A percentile compares a stretch with the other conserved stretches of the same genome.
Evolutionary conservation across 2,888 invertebrate genomes (phyloP).

Genomic region (Lasioglossum malachurum): DNA sequence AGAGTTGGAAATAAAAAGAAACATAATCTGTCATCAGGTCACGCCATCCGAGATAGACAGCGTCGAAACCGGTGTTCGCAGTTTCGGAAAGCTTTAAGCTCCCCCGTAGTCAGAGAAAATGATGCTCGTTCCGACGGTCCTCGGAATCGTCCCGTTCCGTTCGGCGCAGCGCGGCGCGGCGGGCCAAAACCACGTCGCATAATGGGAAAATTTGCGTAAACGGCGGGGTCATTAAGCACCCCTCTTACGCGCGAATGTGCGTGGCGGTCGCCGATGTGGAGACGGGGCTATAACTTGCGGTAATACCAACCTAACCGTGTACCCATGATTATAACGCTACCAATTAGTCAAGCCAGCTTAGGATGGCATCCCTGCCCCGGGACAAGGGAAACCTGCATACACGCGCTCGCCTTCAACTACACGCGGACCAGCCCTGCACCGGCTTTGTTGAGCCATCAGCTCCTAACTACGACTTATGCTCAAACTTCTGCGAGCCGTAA

Average conservation of each 20-base stretch:
- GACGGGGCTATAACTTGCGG: constrained; percentile 83
- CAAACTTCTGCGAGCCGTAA: constrained; percentile 1
- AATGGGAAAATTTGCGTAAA: constrained; percentile 85
- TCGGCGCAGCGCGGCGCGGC: constrained; percentile 75
- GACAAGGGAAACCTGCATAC: constrained; percentile 71
- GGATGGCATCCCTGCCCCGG: constrained; percentile 80
- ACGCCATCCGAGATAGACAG: background rate
- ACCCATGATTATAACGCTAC: constrained; percentile 85
- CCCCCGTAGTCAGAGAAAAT: constrained; percentile 61
- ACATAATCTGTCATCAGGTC: background rate
- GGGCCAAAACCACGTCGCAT: constrained; percentile 82
- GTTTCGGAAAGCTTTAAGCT: constrained; percentile 55
- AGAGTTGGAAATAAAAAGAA: background rate
- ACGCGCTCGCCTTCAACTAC: constrained; percentile 25
- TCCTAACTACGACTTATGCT: constrained; percentile 5
- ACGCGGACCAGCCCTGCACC: background rate
- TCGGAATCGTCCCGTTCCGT: constrained; percentile 76
- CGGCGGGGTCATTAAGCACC: constrained; percentile 84
- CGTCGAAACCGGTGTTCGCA: constrained; percentile 37
- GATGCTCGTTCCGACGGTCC: constrained; percentile 68
- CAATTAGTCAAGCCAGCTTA: constrained; percentile 85
- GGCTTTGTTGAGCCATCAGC: constrained; percentile 44
- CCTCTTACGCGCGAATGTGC: constrained; percentile 74
- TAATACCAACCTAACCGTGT: constrained; percentile 85
- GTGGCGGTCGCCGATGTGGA: constrained; percentile 72